Base-by-base conservation (phyloP, 2,888 invertebrate genomes). In the Timandra comae region DNA sequence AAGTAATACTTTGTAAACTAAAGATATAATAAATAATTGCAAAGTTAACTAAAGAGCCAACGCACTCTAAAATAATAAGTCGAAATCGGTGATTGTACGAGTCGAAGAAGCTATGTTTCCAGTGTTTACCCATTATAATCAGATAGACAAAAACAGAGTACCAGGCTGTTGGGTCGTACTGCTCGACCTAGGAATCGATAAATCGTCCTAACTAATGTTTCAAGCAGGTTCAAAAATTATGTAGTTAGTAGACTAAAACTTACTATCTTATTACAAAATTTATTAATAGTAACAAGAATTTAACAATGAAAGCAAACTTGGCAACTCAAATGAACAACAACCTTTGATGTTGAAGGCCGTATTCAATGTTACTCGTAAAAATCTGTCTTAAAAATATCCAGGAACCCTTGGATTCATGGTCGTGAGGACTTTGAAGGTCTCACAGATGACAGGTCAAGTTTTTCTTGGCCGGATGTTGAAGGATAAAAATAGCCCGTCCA, bases 401-500 rank as follows among this genome's bases (percentile, higher is more conserved):
- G 19, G 16, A 34, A 29, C 44, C 48, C 40, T 58, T 48, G 46
- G 13, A 25, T 35, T 49, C 56, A 56, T 46, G 44, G 56, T 41
- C 51, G 33, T 37, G 29, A 41, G 49, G 35, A 52, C 56, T 59
- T 56, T 47, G 47, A 29, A 10, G 27, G 30, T 39, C 46, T 52
- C 59, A 49, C 47, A 52, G 56, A 52, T 58, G 58, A 59, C 60
- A 63, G 66, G 72, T 72, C 67, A 71, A 66, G 64, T 69, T 74
- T 76, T 76, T 75, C 68, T 69, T 69, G 61, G 73, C 65, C 57
- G 62, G 60, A 61, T 68, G 69, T 72, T 58, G 67, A 57, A 43
- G 49, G 52, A 56, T 62, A 42, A 61, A 79, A 81, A 81, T 80
- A 79, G 61, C 54, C 47, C 48, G 52, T 46, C 58, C 76, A 76